These are phyloP conservation scores for Andrena marginata DNA, from an alignment of 2,888 invertebrate genomes.

Conservation along the genomic window DNA sequence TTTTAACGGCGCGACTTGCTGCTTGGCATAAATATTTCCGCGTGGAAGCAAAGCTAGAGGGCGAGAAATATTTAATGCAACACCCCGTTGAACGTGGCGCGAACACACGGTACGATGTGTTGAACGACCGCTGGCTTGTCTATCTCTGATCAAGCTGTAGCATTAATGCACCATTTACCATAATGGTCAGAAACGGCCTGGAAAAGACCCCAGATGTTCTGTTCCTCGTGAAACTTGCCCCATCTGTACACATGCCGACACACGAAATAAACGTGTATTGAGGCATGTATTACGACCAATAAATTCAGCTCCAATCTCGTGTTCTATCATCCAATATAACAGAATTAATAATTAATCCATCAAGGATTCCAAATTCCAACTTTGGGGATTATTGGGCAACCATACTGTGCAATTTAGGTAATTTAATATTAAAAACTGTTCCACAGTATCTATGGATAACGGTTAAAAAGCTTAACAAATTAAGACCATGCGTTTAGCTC, in stretches of 20 bases:
- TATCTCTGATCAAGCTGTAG: conserved; percentile 77
- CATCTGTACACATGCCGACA: conserved; percentile 42
- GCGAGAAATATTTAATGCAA: conserved; percentile 77
- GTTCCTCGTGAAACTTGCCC: conserved; percentile 41
- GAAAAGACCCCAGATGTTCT: conserved; percentile 49
- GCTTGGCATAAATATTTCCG: conserved; percentile 50
- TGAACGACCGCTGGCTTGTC: conserved; percentile 62
- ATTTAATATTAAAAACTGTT: no score
- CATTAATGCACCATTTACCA: conserved; percentile 78
- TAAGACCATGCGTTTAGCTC: no score
- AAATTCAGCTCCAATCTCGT: conserved; percentile 20
- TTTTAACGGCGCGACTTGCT: not conserved
- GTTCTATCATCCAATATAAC: not conserved
- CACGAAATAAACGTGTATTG: not conserved
- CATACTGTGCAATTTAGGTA: not conserved
- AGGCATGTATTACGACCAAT: conserved; percentile 27
- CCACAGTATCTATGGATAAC: no score
- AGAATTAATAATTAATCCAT: not conserved
- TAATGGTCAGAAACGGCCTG: conserved; percentile 71
- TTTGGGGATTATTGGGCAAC: not conserved
- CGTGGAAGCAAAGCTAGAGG: conserved; percentile 42
- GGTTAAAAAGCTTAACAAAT: no score
- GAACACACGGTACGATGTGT: conserved; percentile 48
- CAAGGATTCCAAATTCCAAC: not conserved
- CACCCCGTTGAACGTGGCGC: conserved; percentile 36